phyloP scores from a whole-genome alignment of 37 sponge, comb jelly and placozoan species.

The Tethya wilhelma region DNA sequence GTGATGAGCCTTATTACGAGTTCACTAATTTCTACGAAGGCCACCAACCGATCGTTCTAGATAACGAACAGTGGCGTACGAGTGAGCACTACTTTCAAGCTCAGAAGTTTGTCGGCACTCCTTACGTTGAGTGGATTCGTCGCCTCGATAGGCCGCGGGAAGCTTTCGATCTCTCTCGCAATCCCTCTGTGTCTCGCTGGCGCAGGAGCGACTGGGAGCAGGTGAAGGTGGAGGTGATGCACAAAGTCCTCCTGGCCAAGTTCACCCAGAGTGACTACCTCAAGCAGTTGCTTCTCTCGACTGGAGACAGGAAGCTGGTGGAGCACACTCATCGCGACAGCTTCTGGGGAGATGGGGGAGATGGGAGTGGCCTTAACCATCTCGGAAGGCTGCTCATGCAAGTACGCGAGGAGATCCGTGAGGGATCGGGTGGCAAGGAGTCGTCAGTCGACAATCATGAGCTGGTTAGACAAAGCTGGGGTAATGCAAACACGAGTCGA shows the following conservation, averaged over 20 bases:
- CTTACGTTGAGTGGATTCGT: slow-evolving; percentile 57
- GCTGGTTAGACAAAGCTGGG: no score
- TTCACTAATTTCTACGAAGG: slow-evolving; percentile 82
- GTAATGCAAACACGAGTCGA: no score
- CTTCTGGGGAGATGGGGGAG: slow-evolving; percentile 88
- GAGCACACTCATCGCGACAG: slow-evolving; percentile 68
- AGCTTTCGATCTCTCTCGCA: slow-evolving; percentile 66
- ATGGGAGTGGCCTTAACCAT: slow-evolving; percentile 70
- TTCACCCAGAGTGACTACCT: slow-evolving; percentile 56
- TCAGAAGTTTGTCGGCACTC: slow-evolving; percentile 86
- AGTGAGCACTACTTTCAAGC: slow-evolving; percentile 90
- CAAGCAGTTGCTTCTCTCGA: slow-evolving; percentile 30
- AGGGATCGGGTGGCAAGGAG: no score
- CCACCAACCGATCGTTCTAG: slow-evolving; percentile 26
- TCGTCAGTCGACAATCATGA: no score
- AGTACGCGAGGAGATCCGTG: no score
- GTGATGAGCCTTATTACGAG: slow-evolving; percentile 67
- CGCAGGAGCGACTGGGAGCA: slow-evolving; percentile 66
- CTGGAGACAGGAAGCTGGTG: slow-evolving; percentile 52
- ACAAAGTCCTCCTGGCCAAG: slow-evolving; percentile 52
- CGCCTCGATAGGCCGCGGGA: slow-evolving; percentile 25
- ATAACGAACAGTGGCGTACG: slow-evolving; percentile 61
- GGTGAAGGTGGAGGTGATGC: slow-evolving; percentile 77
- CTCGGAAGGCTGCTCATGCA: slow-evolving; percentile 74
- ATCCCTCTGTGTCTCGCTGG: slow-evolving; percentile 43